phyloP scores from a whole-genome alignment of 1,140 invertebrate species.

The Cherax destructor region DNA sequence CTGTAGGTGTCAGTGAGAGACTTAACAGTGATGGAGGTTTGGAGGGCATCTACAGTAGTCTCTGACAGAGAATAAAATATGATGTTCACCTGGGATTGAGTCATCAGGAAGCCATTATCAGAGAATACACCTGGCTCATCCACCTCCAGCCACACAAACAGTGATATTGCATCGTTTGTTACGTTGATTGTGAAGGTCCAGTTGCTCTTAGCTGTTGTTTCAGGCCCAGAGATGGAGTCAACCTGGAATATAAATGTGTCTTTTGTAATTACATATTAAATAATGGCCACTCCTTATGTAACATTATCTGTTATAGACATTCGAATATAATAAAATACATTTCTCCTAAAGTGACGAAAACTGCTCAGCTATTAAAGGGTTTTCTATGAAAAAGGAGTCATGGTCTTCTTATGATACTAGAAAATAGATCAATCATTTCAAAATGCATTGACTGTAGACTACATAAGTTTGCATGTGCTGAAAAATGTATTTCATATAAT shows the following conservation, averaged over 20 bases:
- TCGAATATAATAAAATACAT: too few relatives aligned
- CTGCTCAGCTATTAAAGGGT: too few relatives aligned
- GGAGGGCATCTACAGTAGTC: slow-evolving; percentile 16
- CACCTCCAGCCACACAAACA: slow-evolving; percentile 70
- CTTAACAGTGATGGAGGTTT: slow-evolving; percentile 47
- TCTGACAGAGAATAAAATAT: slow-evolving; percentile 67
- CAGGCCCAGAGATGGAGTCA: slow-evolving; percentile 12
- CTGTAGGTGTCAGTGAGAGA: slow-evolving; percentile 57
- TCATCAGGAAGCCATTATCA: slow-evolving; percentile 72
- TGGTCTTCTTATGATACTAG: too few relatives aligned
- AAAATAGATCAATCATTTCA: too few relatives aligned
- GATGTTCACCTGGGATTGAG: slow-evolving; percentile 73
- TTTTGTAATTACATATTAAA: background rate
- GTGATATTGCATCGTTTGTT: slow-evolving; percentile 49
- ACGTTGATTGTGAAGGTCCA: slow-evolving; percentile 70
- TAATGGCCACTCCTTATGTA: background rate
- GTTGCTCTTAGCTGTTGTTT: slow-evolving; percentile 6
- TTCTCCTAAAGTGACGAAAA: too few relatives aligned
- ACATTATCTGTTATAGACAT: too few relatives aligned
- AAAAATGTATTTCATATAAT: too few relatives aligned
- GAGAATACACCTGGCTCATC: slow-evolving; percentile 63
- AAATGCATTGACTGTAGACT: too few relatives aligned
- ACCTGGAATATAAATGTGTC: background rate
- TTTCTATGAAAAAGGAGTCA: too few relatives aligned
- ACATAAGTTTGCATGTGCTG: too few relatives aligned